Base-by-base conservation (phyloP, 2,113 vertebrate genomes). In the Salvelinus fontinalis region DNA sequence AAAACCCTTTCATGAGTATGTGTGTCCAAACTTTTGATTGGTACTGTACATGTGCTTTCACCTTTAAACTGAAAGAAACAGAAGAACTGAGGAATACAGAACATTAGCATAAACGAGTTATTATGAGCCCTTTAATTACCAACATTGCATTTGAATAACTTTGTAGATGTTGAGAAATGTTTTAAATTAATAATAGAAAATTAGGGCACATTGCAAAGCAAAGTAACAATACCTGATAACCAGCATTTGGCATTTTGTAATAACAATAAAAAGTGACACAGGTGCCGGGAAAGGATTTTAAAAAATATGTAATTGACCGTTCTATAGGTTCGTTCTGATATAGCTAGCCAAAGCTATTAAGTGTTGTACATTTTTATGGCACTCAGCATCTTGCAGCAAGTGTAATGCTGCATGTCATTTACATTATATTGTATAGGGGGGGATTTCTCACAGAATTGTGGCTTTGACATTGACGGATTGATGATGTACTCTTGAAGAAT, bases 111-210 rank as follows among this genome's bases (percentile, higher is more conserved):
- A 82, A 81, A 54, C 78, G 81, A 82, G 76, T 70, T 82, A 86
- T 83, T 70, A 89, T 89, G 89, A 94, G 93, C 92, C 92, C 93
- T 93, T 94, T 89, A 89, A 87, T 87, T 81, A 89, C 86, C 81
- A 85, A 78, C 70, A 77, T 88, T 93, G 86, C 87, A 88, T 89
- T 84, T 82, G 57, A 86, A 60, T 13, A 62, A 88, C 84, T 88
- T 69, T 82, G 78, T 87, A 70, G 76, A 75, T 70, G 60, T 85
- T 77, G 60, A 75, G 79, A 75, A 44, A 73, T 65, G 77, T 4
- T 12, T 7, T 68, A 4, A 83, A 79, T 74, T 1, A 82, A 73
- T 75, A 27, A 73, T 48, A 75, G n/a, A 79, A 75, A 78, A 76
- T 65, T 62, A 85, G 87, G 86, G 83, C 85, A 82, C 79, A 68